Conservation (phyloP, 2,888 invertebrate species). For the Trichacis sp. region DNA sequence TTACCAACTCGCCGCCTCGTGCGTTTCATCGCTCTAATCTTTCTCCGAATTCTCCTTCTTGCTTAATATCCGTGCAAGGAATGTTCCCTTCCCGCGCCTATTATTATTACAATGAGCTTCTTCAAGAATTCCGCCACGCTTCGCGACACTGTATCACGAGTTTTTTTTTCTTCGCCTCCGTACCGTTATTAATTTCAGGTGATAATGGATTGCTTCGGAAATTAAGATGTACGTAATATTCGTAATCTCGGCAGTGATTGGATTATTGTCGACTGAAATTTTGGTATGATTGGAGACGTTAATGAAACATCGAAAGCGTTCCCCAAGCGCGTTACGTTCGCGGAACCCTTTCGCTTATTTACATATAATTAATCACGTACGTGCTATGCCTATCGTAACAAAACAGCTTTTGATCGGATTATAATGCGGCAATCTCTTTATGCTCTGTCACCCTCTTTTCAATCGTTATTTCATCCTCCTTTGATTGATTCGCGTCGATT, state of each 20-base stretch:
- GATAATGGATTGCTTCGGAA: too few relatives aligned
- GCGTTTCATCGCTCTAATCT: slow-evolving; percentile 10
- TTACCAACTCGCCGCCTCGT: slow-evolving; percentile 22
- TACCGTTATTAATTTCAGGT: too few relatives aligned
- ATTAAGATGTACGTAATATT: too few relatives aligned
- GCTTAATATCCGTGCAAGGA: background rate
- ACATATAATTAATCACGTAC: slow-evolving; percentile 44
- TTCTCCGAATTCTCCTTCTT: background rate
- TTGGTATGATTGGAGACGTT: slow-evolving; percentile 49
- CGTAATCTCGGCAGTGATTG: background rate
- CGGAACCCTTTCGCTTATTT: slow-evolving; percentile 29
- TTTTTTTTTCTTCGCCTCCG: too few relatives aligned
- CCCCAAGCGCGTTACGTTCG: slow-evolving; percentile 25
- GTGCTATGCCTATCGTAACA: slow-evolving; percentile 6
- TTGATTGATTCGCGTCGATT: too few relatives aligned
- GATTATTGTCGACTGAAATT: background rate
- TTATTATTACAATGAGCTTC: background rate
- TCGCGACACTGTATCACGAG: too few relatives aligned
- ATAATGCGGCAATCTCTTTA: too few relatives aligned
- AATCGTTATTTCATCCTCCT: too few relatives aligned
- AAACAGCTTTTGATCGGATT: slow-evolving; percentile 6
- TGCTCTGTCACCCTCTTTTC: too few relatives aligned
- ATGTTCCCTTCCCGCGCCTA: background rate
- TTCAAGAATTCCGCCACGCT: background rate
- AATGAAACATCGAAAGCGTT: slow-evolving; percentile 43